Conservation (phyloP, 2,113 vertebrate genomes). For the Podiceps cristatus region DNA sequence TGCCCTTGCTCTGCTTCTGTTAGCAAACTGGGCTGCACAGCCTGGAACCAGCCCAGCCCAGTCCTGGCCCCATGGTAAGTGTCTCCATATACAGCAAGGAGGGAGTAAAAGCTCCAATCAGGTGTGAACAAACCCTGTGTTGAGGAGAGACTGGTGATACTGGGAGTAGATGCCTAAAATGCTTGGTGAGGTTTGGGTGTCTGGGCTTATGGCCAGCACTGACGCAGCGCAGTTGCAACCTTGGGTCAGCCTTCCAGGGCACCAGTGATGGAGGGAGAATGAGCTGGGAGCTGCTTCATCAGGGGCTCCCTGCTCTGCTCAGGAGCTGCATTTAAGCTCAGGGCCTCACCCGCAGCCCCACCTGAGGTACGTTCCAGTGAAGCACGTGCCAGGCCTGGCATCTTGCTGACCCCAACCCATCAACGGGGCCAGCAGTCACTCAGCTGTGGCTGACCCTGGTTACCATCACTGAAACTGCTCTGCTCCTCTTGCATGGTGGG, state of each 20-base stretch:
- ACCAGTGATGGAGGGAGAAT: neutral
- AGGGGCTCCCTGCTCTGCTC: neutral
- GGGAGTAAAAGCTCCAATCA: neutral
- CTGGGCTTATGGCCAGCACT: neutral
- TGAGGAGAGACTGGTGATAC: neutral
- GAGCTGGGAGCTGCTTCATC: neutral
- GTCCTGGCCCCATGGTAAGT: neutral
- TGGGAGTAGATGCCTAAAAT: neutral
- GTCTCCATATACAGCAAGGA: neutral
- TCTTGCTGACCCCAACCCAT: neutral
- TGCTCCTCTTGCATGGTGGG: neutral
- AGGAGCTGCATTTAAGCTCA: neutral
- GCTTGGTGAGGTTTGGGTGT: neutral
- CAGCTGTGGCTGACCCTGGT: rapidly evolving
- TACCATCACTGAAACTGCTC: neutral
- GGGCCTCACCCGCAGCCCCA: neutral
- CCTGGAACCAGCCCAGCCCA: neutral
- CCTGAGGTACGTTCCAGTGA: neutral
- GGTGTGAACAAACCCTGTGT: neutral
- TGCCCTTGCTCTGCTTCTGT: neutral
- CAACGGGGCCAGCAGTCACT: neutral
- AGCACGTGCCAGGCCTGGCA: neutral
- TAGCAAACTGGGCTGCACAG: neutral
- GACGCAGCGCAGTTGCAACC: neutral
- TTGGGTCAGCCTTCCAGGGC: neutral